phyloP scores from a whole-genome alignment of 2,888 invertebrate genomes.

The Acleris sparsana region DNA sequence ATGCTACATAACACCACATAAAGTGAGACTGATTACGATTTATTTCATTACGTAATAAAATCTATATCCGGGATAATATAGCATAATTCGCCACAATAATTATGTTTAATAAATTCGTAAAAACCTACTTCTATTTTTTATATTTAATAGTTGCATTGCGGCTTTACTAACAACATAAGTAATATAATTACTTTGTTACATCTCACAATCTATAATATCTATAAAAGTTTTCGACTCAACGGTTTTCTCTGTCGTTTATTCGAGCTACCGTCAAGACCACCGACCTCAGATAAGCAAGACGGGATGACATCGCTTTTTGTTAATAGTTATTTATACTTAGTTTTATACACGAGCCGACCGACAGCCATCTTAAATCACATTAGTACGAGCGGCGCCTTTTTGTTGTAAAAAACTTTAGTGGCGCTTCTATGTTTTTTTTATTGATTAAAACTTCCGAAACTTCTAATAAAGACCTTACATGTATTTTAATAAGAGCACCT shows the following conservation, averaged over 20 bases:
- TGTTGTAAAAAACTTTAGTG: conserved; percentile 48
- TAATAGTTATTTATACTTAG: conserved; percentile 79
- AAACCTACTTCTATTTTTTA: not conserved
- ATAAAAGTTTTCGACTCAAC: conserved; percentile 50
- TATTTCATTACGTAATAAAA: not conserved
- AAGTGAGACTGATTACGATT: not conserved
- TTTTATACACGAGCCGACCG: conserved; percentile 62
- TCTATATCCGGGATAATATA: not conserved
- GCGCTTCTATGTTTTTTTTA: conserved; percentile 38
- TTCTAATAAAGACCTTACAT: not conserved
- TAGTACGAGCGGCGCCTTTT: conserved; percentile 55
- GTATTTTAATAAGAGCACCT: not conserved
- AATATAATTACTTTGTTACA: no score
- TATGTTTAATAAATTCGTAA: not conserved
- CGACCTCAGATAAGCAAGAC: conserved; percentile 69
- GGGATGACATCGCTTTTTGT: conserved; percentile 81
- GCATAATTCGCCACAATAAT: not conserved
- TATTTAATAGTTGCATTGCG: not conserved
- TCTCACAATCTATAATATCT: no score
- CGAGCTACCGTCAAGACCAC: conserved; percentile 63
- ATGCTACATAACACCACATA: no score
- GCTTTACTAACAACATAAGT: no score
- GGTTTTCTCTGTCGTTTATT: conserved; percentile 52
- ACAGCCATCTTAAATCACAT: conserved; percentile 71
- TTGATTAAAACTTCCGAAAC: conserved; percentile 2